A percentile compares a stretch with the other conserved stretches of the same genome.
Conservation (phyloP, 2,888 invertebrate species). For the Xestia xanthographa region DNA sequence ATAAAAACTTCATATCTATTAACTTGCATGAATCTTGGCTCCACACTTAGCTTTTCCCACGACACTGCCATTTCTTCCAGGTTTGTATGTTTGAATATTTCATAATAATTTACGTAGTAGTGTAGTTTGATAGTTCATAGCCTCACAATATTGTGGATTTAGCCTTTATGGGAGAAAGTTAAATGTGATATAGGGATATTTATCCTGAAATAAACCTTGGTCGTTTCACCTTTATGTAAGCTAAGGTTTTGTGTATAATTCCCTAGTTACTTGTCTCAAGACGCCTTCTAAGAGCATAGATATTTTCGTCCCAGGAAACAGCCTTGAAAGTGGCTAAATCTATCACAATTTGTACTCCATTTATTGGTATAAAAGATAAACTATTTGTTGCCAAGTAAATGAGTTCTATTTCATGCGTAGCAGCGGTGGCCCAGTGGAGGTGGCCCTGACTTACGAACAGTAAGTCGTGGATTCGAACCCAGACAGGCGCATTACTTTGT, state of each 20-base stretch:
- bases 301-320: slow-evolving; percentile 10
- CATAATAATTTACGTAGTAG: slow-evolving; percentile 51
- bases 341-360: neutral
- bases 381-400: neutral
- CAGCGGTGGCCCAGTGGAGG: too few species aligned
- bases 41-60: slow-evolving; percentile 72
- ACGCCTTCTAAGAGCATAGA: neutral
- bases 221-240: neutral
- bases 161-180: slow-evolving; percentile 51
- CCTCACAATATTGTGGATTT: slow-evolving; percentile 52
- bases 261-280: slow-evolving; percentile 4
- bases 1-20: slow-evolving; percentile 84
- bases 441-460: too few species aligned
- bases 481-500: too few species aligned
- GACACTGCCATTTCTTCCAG: slow-evolving; percentile 62
- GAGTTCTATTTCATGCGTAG: neutral
- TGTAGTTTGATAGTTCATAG: slow-evolving; percentile 59
- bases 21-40: slow-evolving; percentile 79
- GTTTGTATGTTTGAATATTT: slow-evolving; percentile 64
- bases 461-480: too few species aligned
- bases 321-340: slow-evolving; percentile 13
- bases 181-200: slow-evolving; percentile 32
- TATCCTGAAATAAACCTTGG: slow-evolving; percentile 16
- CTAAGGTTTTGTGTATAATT: slow-evolving; percentile 15
- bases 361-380: neutral